Conservation (phyloP, 2,797 vertebrate genomes). For the Botia kubotai region DNA sequence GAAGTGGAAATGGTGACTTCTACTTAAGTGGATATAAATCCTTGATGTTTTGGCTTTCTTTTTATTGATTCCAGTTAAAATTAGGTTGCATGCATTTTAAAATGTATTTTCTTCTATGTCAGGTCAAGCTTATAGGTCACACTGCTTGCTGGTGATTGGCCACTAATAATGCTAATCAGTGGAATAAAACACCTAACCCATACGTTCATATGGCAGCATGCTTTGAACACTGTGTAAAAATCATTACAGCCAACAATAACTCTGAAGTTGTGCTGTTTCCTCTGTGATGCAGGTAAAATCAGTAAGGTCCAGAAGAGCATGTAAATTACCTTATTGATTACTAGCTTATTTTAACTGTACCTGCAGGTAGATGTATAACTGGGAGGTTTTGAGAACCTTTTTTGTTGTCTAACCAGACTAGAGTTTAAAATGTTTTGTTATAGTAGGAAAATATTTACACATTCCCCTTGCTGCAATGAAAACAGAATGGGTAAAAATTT, state of each 20-base stretch:
- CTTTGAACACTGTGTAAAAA: neutral
- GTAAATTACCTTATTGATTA: conserved; percentile 22
- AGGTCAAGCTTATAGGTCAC: no score
- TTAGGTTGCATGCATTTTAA: neutral
- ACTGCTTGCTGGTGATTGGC: neutral
- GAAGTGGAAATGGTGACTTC: neutral
- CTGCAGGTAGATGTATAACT: neutral
- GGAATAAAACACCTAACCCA: neutral
- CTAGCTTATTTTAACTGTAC: conserved; percentile 8
- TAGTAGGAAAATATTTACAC: neutral
- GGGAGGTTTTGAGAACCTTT: neutral
- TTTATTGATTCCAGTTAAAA: neutral
- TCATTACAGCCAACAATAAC: neutral
- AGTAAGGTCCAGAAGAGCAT: conserved; percentile 19
- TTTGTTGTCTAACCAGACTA: neutral
- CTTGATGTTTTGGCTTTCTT: neutral
- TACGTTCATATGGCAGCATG: neutral
- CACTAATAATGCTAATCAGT: no score
- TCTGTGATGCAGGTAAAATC: conserved; percentile 18
- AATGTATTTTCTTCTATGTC: no score
- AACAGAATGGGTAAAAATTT: neutral
- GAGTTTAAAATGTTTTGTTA: neutral
- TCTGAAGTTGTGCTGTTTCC: neutral
- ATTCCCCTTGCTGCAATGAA: neutral
- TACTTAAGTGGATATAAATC: neutral